Evolutionary conservation across 2,888 invertebrate genomes (phyloP).

Genomic region (Lithosia quadra): DNA sequence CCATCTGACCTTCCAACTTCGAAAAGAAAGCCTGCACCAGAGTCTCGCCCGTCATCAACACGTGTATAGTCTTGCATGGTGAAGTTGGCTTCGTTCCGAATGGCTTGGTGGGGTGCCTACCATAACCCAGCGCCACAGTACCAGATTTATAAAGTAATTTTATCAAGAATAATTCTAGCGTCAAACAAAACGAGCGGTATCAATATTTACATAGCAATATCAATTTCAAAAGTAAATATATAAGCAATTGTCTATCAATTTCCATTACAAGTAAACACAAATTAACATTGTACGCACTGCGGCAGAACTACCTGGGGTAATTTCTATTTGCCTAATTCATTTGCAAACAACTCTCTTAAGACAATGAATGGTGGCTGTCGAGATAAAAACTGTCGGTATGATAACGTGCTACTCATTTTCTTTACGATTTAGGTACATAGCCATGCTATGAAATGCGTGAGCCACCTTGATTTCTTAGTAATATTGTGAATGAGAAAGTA

Average conservation of each 20-base stretch:
- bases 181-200: not conserved
- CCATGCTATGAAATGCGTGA: not conserved
- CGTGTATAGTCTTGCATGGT: too few relatives aligned
- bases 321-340: slow-evolving; percentile 25
- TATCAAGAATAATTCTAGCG: too few relatives aligned
- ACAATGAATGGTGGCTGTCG: slow-evolving; percentile 45
- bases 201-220: not conserved
- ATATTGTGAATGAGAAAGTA: not conserved
- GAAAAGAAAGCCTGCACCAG: too few relatives aligned
- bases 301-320: slow-evolving; percentile 14
- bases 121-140: too few relatives aligned
- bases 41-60: too few relatives aligned
- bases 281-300: slow-evolving; percentile 20
- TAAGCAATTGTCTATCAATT: slow-evolving; percentile 8
- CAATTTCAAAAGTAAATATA: not conserved
- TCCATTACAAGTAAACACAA: slow-evolving; percentile 1
- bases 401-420: slow-evolving; percentile 24
- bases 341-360: slow-evolving; percentile 30
- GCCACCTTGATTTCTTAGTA: not conserved
- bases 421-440: slow-evolving; percentile 30
- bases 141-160: too few relatives aligned
- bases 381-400: slow-evolving; percentile 42
- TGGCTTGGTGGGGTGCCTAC: too few relatives aligned
- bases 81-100: too few relatives aligned
- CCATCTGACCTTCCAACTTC: too few relatives aligned